A percentile compares a stretch with the other conserved stretches of the same genome.
Conservation (phyloP, 2,797 vertebrate genomes). For the Pitangus sulphuratus region DNA sequence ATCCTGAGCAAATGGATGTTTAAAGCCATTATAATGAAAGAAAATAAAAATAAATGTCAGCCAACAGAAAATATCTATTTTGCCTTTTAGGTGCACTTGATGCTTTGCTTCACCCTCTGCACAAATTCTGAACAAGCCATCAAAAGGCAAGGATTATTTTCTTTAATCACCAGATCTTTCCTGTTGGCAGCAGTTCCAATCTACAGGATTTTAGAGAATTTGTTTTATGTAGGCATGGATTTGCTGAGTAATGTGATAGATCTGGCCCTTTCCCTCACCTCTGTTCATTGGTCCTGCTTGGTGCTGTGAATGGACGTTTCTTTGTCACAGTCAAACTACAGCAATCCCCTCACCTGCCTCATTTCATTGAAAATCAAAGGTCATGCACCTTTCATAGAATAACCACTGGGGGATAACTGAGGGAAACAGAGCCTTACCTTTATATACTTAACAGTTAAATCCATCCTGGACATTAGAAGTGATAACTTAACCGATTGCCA, state of each 20-base stretch:
- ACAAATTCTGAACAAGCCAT: slow-evolving; percentile 27
- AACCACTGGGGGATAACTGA: background rate
- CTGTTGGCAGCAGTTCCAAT: background rate
- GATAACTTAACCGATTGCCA: background rate
- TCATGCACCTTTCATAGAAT: background rate
- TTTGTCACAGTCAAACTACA: fast-evolving
- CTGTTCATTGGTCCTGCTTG: fast-evolving
- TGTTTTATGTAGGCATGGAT: background rate
- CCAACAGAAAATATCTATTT: slow-evolving; percentile 27
- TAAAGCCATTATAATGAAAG: slow-evolving; percentile 35
- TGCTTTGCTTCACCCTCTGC: background rate
- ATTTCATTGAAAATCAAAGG: background rate
- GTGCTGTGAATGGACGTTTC: fast-evolving
- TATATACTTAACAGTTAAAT: background rate
- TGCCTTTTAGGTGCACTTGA: background rate
- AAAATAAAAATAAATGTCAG: slow-evolving; percentile 53
- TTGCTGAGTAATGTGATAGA: background rate
- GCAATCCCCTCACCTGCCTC: fast-evolving
- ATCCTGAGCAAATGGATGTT: slow-evolving; percentile 9
- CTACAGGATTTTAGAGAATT: background rate
- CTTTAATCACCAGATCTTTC: background rate
- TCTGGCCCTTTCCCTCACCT: background rate
- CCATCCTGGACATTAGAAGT: background rate
- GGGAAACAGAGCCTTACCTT: background rate
- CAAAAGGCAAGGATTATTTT: slow-evolving; percentile 26